Evolutionary conservation across 2,888 invertebrate species (phyloP).

Genomic region (Nysson spinosus): DNA sequence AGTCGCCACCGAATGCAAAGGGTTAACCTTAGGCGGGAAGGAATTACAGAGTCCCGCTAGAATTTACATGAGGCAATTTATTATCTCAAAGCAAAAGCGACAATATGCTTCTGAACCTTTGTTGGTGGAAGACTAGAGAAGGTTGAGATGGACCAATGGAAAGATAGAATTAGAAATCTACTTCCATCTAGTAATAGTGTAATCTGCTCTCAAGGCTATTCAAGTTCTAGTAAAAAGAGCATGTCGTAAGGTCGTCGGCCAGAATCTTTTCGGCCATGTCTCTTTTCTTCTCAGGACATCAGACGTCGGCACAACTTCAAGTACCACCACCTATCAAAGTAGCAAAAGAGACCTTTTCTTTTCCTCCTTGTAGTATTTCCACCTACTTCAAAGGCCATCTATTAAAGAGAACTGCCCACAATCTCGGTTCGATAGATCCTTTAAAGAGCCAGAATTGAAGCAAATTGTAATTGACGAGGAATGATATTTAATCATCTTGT

Average conservation of each 20-base stretch:
- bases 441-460: constrained; percentile 12
- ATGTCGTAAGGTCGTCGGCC: constrained; percentile 38
- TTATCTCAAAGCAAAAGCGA: constrained; percentile 19
- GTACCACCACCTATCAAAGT: constrained; percentile 39
- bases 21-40: constrained; percentile 14
- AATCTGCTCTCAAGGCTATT: constrained; percentile 44
- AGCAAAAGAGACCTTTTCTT: constrained; percentile 48
- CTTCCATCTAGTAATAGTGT: constrained; percentile 46
- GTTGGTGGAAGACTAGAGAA: constrained; percentile 18
- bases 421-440: constrained; percentile 24
- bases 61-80: constrained; percentile 29
- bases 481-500: not conserved
- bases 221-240: constrained; percentile 36
- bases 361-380: constrained; percentile 39
- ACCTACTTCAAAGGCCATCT: constrained; percentile 54
- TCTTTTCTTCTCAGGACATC: constrained; percentile 39
- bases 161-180: constrained; percentile 49
- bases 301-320: constrained; percentile 43
- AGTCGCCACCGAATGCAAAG: too few relatives aligned
- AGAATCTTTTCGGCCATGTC: constrained; percentile 41
- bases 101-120: constrained; percentile 28
- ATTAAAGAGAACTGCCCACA: constrained; percentile 41
- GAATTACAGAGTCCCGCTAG: constrained; percentile 10
- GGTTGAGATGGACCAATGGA: constrained; percentile 10
- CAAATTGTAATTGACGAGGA: constrained; percentile 1